Evolutionary conservation across 1,140 invertebrate genomes (phyloP), one percentile per base, ranked within the genome.

Genomic region (Neuroterus valhalla): DNA sequence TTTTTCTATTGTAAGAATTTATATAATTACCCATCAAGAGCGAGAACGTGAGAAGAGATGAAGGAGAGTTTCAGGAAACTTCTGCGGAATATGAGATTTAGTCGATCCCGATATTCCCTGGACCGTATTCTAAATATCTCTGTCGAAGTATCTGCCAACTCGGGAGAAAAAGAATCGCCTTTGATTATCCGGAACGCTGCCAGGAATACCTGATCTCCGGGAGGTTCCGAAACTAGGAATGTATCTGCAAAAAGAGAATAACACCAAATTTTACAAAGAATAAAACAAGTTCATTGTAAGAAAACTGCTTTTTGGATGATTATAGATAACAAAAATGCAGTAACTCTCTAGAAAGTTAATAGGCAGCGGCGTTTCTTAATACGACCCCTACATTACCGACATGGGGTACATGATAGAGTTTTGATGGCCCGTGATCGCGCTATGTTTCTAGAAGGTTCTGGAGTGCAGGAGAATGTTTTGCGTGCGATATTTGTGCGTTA

Each of bases 151-250:
- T 95, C 93, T 2, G 93, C 92, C 71, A 95, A 86, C 66, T 93
- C 92, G 69, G 90, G 82, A n/a, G 84, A 86, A 88, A 93, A 95
- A 2, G 91, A 89, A 78, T 95, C 95, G 72, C 94, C 92, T 76
- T 92, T 85, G 72, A 87, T 89, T 78, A 96, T 92, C 86, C 92
- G 91, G 84, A 97, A 95, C 42, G 93, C 94, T 12, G 94, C 96
- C 72, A 95, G 91, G 86, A 96, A 97, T 3, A 95, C 91, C 84
- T 95, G 93, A 87, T 96, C 95, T 78, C 93, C 93, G 21, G 94
- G 88, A 66, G 93, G 92, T 77, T 96, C 93, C n/a, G 94, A 91
- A 21, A 93, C 92, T 72, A 96, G 92, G 85, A 95, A 96, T 81
- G 94, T 94, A 84, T 96, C 96, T 96, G 91, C 50, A 38, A 62